phyloP scores from a whole-genome alignment of 2,888 invertebrate species.

The Limnephilus rhombicus region DNA sequence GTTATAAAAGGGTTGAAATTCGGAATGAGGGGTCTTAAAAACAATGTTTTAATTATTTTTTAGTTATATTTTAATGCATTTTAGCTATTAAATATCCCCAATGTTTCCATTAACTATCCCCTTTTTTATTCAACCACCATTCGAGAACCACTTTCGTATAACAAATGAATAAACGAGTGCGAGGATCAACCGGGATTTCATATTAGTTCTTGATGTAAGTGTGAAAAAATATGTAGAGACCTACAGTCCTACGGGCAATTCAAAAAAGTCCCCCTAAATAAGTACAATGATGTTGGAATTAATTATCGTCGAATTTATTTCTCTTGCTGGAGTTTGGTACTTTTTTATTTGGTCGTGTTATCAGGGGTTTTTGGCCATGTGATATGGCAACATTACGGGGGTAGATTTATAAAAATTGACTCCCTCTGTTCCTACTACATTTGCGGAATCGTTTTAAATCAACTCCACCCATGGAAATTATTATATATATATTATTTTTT shows the following conservation, averaged over 20 bases:
- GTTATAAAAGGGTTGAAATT: no score
- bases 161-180: constrained; percentile 58
- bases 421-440: background rate
- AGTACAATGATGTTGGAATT: constrained; percentile 30
- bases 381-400: constrained; percentile 61
- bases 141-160: constrained; percentile 55
- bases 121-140: constrained; percentile 39
- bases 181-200: constrained; percentile 47
- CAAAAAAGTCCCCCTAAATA: constrained; percentile 26
- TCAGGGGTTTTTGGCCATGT: constrained; percentile 52
- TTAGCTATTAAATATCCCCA: no score
- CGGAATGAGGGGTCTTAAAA: no score
- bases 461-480: background rate
- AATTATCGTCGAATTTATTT: constrained; percentile 41
- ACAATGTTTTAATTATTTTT: no score
- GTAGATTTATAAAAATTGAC: background rate
- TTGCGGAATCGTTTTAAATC: background rate
- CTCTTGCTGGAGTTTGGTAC: constrained; percentile 21
- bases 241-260: background rate
- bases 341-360: constrained; percentile 52
- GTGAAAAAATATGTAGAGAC: constrained; percentile 50
- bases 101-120: background rate
- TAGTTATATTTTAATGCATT: no score
- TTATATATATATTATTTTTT: no score
- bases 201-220: constrained; percentile 41